These are phyloP conservation scores for Tyrophagus putrescentiae DNA, from an alignment of 1,140 invertebrate genomes.

Conservation along the genomic window DNA sequence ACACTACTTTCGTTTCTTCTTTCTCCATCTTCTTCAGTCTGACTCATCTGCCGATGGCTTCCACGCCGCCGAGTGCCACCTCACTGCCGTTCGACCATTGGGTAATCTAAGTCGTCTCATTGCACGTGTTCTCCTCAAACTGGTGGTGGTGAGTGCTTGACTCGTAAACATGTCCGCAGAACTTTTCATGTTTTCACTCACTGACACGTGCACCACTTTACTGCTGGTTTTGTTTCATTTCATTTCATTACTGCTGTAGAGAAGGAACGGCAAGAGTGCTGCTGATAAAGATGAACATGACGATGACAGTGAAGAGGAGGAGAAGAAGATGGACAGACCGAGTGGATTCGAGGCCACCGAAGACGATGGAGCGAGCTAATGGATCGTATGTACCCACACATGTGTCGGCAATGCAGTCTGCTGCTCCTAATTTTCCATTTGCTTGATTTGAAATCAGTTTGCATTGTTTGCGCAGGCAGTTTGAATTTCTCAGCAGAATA, in stretches of 20 bases:
- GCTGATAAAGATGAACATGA: background rate
- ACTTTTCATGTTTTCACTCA: background rate
- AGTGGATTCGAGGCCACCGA: background rate
- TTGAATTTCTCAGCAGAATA: too few relatives aligned
- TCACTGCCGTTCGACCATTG: conserved; percentile 1
- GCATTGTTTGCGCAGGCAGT: background rate
- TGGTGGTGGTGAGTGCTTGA: background rate
- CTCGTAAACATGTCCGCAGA: background rate
- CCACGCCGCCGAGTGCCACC: conserved; percentile 11
- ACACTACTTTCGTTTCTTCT: background rate
- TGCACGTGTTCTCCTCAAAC: background rate
- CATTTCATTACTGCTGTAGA: background rate
- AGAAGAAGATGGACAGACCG: background rate
- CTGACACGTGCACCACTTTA: background rate
- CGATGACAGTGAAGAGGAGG: background rate
- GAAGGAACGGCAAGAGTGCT: background rate
- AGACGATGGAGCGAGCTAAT: conserved; percentile 7
- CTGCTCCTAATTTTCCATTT: background rate
- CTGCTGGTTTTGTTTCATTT: background rate
- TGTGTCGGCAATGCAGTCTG: background rate
- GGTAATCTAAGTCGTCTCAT: conserved; percentile 16
- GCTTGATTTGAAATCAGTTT: background rate
- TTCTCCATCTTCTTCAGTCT: background rate
- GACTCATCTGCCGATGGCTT: background rate
- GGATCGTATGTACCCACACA: conserved; percentile 16